phyloP scores from a whole-genome alignment of 1,140 invertebrate genomes.

The Pogonomyrmex californicus region DNA sequence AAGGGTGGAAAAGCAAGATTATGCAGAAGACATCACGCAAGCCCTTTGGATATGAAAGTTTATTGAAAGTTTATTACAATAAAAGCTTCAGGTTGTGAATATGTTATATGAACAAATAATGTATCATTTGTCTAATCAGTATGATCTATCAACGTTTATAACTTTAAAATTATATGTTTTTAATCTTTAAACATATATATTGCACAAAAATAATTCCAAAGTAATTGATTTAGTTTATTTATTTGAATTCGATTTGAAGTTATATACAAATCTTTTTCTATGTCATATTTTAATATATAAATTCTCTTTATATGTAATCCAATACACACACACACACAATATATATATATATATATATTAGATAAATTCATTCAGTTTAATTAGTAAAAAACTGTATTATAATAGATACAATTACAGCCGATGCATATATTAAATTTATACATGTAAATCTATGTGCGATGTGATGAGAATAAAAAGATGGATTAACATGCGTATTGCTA shows the following conservation, averaged over 20 bases:
- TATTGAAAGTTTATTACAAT: background rate
- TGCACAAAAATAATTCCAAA: background rate
- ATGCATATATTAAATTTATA: background rate
- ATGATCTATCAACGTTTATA: background rate
- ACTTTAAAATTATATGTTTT: slow-evolving; percentile 1
- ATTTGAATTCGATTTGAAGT: background rate
- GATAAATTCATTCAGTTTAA: background rate
- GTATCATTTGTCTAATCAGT: background rate
- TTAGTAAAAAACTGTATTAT: background rate
- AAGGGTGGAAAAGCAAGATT: background rate
- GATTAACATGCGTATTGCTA: background rate
- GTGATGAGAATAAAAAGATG: background rate
- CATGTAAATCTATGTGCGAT: background rate
- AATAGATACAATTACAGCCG: background rate
- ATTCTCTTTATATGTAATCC: background rate
- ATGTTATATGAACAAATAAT: background rate
- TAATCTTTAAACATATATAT: background rate
- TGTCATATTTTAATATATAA: background rate
- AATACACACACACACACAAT: too few species aligned
- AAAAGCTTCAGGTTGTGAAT: background rate
- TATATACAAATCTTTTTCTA: background rate
- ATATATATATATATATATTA: background rate
- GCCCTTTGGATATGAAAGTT: background rate
- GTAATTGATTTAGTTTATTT: background rate
- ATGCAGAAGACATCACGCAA: background rate